Evolutionary conservation across 2,113 vertebrate genomes (phyloP).

Genomic region (Lophura nycthemera): DNA sequence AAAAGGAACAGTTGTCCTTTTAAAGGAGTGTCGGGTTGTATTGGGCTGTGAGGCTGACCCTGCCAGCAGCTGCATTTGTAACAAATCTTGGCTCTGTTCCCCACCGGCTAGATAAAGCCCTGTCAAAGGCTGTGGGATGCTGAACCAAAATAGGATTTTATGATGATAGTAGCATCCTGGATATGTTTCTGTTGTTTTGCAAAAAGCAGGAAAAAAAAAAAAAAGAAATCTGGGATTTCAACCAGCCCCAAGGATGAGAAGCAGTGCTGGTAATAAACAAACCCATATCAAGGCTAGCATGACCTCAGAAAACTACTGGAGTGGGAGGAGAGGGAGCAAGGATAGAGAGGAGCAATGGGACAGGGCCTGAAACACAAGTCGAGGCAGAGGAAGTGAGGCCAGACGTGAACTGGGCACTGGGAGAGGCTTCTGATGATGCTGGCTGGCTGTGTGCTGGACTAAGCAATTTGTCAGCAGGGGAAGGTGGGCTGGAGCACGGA

Average conservation of each 20-base stretch:
- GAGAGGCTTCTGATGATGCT: not conserved
- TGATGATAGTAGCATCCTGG: conserved; percentile 56
- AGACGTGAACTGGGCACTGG: not conserved
- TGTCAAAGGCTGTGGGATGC: conserved; percentile 35
- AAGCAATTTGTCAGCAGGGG: not conserved
- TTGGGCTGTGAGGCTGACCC: not conserved
- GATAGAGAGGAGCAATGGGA: not conserved
- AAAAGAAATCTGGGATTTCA: not conserved
- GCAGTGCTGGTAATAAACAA: not conserved
- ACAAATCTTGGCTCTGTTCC: conserved; percentile 32
- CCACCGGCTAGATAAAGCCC: conserved; percentile 37
- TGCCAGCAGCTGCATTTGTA: conserved; percentile 33
- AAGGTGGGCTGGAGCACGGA: not conserved
- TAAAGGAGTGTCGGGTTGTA: not conserved
- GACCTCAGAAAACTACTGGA: not conserved
- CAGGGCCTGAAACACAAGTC: not conserved
- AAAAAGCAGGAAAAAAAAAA: not conserved
- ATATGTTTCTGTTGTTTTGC: conserved; percentile 5
- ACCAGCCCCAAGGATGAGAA: not conserved
- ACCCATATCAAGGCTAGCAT: accelerated
- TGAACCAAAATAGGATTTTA: conserved; percentile 54
- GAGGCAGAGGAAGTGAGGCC: not conserved
- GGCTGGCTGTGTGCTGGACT: not conserved
- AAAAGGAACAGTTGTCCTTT: not conserved
- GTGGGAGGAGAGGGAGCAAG: not conserved